Evolutionary conservation across 2,797 vertebrate genomes (phyloP), one percentile per base, ranked within the genome.

Genomic region (Galago senegalensis): DNA sequence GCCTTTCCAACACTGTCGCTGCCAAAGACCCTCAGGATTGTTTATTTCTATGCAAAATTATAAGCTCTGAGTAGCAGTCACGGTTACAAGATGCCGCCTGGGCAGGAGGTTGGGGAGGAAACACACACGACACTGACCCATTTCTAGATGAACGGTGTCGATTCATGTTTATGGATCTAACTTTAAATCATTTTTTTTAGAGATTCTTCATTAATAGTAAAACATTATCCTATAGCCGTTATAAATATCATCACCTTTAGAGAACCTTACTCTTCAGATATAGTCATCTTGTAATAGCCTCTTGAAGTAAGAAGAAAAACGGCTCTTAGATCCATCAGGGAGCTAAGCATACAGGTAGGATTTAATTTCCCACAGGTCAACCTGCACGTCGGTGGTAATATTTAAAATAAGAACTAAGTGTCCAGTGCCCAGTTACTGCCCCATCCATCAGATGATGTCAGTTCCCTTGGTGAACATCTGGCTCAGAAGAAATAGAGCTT

Each of bases 301-400:
- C 31, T 70, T 37, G 34, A 75, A 27, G 46, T 34, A 86, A 70
- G 70, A 94, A 88, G 49, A 79, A 93, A 95, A 87, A 63, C 27
- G 90, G n/a, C 75, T 65, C 49, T 79, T 29, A 20, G 86, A 77
- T 43, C n/a, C 67, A 16, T 49, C 84, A 77, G 27, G 13, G 29
- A 87, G 14, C 20, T 25, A 29, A 93, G 23, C 49, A 34, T 14
- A 29, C 8, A 20, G 69, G 49, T 7, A 91, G 61, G 49, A 40
- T 65, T 79, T 89, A 34, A 89, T 93, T 83, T 93, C 63, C 87
- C 92, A 95, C 58, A 72, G 3, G 80, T 37, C 56, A 69, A 29
- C 49, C 79, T 69, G 49, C 58, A 93, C 49, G 84, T 95, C 87
- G 34, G n/a, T 16, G 56, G 5, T 23, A 53, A 82, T 46, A 75